Conservation (phyloP, 2,797 vertebrate species). For the Chelonia mydas region DNA sequence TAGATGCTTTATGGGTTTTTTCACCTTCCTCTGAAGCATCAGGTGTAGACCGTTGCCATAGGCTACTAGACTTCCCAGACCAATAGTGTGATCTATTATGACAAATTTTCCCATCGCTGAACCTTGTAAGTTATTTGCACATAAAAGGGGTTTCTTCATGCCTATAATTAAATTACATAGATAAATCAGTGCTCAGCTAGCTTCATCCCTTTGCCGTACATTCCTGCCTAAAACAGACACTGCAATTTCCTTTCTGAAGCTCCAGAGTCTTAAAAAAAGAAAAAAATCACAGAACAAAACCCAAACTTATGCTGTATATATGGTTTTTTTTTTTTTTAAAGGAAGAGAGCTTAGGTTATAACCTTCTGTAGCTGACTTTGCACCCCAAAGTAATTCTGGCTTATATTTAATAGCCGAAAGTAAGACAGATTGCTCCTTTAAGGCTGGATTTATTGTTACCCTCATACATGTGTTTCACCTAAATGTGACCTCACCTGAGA, state of each 20-base stretch:
- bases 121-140: not conserved
- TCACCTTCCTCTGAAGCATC: not conserved
- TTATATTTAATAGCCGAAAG: constrained; percentile 21
- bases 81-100: not conserved
- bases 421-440: constrained; percentile 14
- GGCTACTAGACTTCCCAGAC: not conserved
- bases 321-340: constrained; percentile 29
- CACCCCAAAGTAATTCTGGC: not conserved
- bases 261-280: constrained; percentile 7
- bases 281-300: constrained; percentile 29
- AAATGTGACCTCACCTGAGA: constrained; percentile 30
- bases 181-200: not conserved
- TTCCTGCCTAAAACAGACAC: not conserved
- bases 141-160: not conserved
- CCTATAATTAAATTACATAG: not conserved
- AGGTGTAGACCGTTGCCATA: not conserved
- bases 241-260: constrained; percentile 31
- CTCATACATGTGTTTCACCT: not conserved
- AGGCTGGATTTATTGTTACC: not conserved
- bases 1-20: not conserved
- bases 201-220: not conserved
- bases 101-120: not conserved
- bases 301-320: constrained; percentile 44
- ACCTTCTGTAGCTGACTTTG: not conserved
- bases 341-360: constrained; percentile 35